These are phyloP conservation scores for Hemibagrus guttatus DNA, from an alignment of 2,797 vertebrate species.

Conservation along the genomic window DNA sequence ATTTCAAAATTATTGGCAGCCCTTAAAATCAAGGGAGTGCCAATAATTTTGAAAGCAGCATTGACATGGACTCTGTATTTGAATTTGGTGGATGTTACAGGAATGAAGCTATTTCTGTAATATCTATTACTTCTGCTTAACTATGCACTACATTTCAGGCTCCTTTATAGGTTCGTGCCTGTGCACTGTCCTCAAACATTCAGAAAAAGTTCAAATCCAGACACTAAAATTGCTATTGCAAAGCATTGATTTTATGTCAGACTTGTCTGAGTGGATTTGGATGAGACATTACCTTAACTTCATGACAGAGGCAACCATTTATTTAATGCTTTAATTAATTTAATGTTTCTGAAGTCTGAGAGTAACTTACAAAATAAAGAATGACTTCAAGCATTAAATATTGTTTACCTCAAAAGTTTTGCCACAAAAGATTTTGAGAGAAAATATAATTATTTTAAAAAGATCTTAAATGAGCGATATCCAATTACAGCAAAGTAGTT, in stretches of 20 bases:
- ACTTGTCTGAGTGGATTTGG: not conserved
- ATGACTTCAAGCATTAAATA: not conserved
- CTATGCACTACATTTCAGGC: not conserved
- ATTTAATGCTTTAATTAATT: not conserved
- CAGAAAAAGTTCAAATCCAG: not conserved
- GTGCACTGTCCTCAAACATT: not conserved
- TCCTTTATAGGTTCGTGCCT: not conserved
- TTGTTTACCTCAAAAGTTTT: not conserved
- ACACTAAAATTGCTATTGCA: constrained; percentile 9
- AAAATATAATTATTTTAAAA: constrained; percentile 1
- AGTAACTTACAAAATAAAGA: not conserved
- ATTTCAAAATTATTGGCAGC: not conserved
- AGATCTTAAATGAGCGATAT: not conserved
- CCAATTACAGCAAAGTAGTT: not conserved
- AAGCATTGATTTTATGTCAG: not conserved
- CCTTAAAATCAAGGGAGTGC: not conserved
- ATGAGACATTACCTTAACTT: not conserved
- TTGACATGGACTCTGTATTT: not conserved
- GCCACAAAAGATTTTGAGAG: not conserved
- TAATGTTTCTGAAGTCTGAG: not conserved
- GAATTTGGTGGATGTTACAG: no score
- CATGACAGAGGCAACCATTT: constrained; percentile 5
- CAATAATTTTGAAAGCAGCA: no score
- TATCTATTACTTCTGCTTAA: not conserved
- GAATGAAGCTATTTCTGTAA: not conserved